These are phyloP conservation scores for Iphiclides podalirius DNA, from an alignment of 2,888 invertebrate species.

Conservation along the genomic window DNA sequence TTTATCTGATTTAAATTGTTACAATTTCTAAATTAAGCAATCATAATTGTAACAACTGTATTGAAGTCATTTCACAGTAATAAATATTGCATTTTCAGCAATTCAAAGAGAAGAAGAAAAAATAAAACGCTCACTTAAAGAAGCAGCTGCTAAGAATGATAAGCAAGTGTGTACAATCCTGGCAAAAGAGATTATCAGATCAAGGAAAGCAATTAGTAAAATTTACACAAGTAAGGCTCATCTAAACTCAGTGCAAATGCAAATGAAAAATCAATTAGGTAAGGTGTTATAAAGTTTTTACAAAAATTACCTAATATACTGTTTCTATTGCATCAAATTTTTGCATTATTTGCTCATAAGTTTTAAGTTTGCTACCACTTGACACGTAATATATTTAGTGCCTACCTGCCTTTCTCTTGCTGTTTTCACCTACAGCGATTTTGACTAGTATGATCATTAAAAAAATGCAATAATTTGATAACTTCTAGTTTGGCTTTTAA, in stretches of 20 bases:
- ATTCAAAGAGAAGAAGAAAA: constrained; percentile 99
- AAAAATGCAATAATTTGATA: too few relatives aligned
- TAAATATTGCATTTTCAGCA: too few relatives aligned
- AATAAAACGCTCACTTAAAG: constrained; percentile 94
- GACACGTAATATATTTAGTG: too few relatives aligned
- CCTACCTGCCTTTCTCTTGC: too few relatives aligned
- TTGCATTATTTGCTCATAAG: too few relatives aligned
- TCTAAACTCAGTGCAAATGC: constrained; percentile 95
- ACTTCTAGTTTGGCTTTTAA: too few relatives aligned
- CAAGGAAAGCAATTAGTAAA: constrained; percentile 92
- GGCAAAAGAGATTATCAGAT: constrained; percentile 94
- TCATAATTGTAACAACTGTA: too few relatives aligned
- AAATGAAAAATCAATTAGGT: constrained; percentile 99
- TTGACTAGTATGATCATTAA: too few relatives aligned
- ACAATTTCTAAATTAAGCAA: too few relatives aligned
- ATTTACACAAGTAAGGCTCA: constrained; percentile 98
- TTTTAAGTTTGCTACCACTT: too few relatives aligned
- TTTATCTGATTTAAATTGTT: neutral
- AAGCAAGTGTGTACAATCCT: constrained; percentile 95
- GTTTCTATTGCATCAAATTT: neutral
- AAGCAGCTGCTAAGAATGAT: constrained; percentile 96
- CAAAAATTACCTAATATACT: neutral
- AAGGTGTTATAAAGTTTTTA: constrained; percentile 32
- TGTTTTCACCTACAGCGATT: too few relatives aligned
- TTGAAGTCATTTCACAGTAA: too few relatives aligned